Evolutionary conservation across 2,888 invertebrate species (phyloP), one percentile per base, ranked within the genome.

Genomic region (Synergus laeviventris): DNA sequence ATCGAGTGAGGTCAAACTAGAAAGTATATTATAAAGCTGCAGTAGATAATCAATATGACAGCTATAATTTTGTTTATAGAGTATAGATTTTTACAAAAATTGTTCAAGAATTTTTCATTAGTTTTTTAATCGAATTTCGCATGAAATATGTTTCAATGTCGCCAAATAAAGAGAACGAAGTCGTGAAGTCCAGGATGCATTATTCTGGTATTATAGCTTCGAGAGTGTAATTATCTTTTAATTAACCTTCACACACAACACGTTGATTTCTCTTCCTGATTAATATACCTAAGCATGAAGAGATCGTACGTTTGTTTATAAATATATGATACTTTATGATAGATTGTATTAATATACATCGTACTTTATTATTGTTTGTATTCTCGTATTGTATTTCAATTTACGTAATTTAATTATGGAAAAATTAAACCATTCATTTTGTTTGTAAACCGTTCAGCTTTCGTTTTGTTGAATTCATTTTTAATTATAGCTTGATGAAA

Each of bases 141-240:
- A 39, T 1, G 39, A 11, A 39, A 39, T 9, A 11, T 60, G 60
- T 60, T 60, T 60, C 11, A 31, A 16, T 24, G 11, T 60, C 16
- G 31, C 24, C 14, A 11, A 11, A 39, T 39, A 2, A 39, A 39
- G 39, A 39, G 9, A 11, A 24, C 24, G 16, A 60, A 60, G 11
- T 31, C 16, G 31, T 59, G 24, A 18, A 21, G 18, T 24, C 12
- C 16, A 24, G 24, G 60, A 60, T 31, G 60, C n/a, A n/a, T n/a
- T n/a, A n/a, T n/a, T n/a, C n/a, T n/a, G n/a, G n/a, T n/a, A n/a
- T n/a, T 60, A 73, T 59, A 61, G 73, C 61, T 60, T 56, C 18
- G 45, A n/a, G 42, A 54, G 76, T 77, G 80, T 79, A 82, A 82
- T 83, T 84, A 82, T 79, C 76, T n/a, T 78, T 77, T 78, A 80